Conservation (phyloP, 2,888 invertebrate genomes). For the Epiperipatus broadwayi region DNA sequence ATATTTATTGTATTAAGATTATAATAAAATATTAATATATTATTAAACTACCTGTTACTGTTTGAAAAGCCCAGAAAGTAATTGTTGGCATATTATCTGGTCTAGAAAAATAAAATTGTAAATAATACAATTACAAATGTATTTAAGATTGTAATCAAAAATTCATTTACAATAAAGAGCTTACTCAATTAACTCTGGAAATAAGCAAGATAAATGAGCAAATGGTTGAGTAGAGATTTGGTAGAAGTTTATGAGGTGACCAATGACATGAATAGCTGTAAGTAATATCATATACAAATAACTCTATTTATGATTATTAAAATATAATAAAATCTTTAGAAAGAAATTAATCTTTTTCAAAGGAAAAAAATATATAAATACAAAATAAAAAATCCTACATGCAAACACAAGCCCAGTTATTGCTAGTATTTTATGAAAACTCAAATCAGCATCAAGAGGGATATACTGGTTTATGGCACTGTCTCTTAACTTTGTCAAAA, state of each 20-base stretch:
- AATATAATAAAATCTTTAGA: too few relatives aligned
- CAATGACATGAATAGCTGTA: slow-evolving; percentile 60
- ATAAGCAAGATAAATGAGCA: slow-evolving; percentile 73
- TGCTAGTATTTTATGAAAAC: slow-evolving; percentile 90
- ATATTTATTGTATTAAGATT: too few relatives aligned
- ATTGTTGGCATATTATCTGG: slow-evolving; percentile 86
- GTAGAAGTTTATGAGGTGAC: slow-evolving; percentile 91
- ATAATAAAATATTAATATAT: too few relatives aligned
- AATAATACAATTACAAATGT: too few relatives aligned
- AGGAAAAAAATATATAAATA: too few relatives aligned
- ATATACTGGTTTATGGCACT: slow-evolving; percentile 73
- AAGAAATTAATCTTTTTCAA: too few relatives aligned
- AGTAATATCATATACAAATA: not conserved
- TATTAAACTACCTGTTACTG: slow-evolving; percentile 55
- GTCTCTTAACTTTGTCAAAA: slow-evolving; percentile 78
- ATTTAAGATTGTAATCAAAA: too few relatives aligned
- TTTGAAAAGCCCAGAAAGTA: slow-evolving; percentile 85
- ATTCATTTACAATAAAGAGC: too few relatives aligned
- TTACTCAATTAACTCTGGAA: too few relatives aligned
- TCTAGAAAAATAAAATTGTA: slow-evolving; percentile 21
- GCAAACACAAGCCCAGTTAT: slow-evolving; percentile 85
- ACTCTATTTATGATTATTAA: too few relatives aligned
- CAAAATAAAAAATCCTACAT: slow-evolving; percentile 20
- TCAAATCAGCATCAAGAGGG: slow-evolving; percentile 80
- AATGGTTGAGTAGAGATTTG: slow-evolving; percentile 88